Evolutionary conservation across 2,113 vertebrate species (phyloP).

Genomic region (Chloropsis cyanopogon): DNA sequence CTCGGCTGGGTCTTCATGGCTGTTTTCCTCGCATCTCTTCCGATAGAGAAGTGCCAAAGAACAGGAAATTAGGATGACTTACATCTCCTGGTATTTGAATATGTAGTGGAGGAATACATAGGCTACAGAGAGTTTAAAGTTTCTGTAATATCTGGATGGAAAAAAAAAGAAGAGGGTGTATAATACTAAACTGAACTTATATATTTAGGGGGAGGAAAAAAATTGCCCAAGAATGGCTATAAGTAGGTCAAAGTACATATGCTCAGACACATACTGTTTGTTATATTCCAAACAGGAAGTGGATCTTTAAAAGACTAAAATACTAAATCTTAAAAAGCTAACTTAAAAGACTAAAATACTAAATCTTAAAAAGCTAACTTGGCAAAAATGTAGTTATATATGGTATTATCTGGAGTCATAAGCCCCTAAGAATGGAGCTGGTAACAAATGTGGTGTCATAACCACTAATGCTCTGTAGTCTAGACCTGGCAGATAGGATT

Average conservation of each 20-base stretch:
- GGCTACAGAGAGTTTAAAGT: neutral
- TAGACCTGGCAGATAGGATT: neutral
- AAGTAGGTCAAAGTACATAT: neutral
- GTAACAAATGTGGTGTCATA: neutral
- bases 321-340: neutral
- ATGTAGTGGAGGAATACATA: neutral
- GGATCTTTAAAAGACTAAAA: neutral
- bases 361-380: neutral
- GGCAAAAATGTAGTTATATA: neutral
- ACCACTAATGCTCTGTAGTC: neutral
- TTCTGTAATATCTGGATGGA: neutral
- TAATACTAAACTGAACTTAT: neutral
- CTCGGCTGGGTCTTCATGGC: neutral
- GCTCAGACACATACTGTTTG: neutral
- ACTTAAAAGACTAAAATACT: neutral
- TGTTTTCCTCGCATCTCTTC: neutral
- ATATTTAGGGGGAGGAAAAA: neutral
- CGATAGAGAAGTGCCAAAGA: neutral
- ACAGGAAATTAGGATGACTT: neutral
- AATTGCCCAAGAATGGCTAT: neutral
- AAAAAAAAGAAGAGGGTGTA: neutral
- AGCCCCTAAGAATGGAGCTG: neutral
- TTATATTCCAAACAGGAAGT: neutral
- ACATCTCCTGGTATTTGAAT: neutral
- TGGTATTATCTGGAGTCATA: neutral